Percentiles rank a stretch among this genome's conserved stretches.
Conservation (phyloP, 2,888 invertebrate genomes). For the Zaprionus lineosus region DNA sequence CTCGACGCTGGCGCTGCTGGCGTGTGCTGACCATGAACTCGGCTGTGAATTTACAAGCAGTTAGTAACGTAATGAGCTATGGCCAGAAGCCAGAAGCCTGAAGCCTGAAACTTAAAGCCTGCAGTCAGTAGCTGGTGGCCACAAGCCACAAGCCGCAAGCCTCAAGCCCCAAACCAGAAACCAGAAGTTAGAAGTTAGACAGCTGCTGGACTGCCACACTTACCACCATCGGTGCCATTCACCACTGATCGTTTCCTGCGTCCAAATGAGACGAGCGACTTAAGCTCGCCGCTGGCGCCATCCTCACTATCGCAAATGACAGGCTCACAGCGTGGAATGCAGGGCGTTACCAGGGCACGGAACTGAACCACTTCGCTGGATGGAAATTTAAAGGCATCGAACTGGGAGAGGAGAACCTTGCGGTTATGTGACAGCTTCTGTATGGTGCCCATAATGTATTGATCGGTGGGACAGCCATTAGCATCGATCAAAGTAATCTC, state of each 20-base stretch:
- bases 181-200: background rate
- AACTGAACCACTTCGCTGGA: constrained; percentile 97
- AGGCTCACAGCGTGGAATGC: constrained; percentile 96
- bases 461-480: constrained; percentile 95
- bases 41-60: constrained; percentile 57
- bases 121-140: constrained; percentile 8
- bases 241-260: constrained; percentile 88
- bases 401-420: constrained; percentile 94
- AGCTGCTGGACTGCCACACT: constrained; percentile 48
- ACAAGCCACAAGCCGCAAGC: background rate
- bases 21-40: constrained; percentile 74
- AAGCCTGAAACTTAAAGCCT: background rate
- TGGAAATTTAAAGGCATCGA: constrained; percentile 98
- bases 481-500: constrained; percentile 96
- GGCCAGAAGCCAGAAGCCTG: constrained; percentile 2
- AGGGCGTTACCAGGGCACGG: constrained; percentile 96
- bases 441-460: constrained; percentile 97
- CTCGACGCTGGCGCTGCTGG: constrained; percentile 70
- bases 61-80: constrained; percentile 37
- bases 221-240: constrained; percentile 82
- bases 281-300: constrained; percentile 89
- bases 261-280: constrained; percentile 93
- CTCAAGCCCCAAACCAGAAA: constrained; percentile 2
- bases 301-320: constrained; percentile 94
- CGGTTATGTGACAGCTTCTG: constrained; percentile 91